Conservation (phyloP, 2,113 vertebrate species). For the Hemicordylus capensis region DNA sequence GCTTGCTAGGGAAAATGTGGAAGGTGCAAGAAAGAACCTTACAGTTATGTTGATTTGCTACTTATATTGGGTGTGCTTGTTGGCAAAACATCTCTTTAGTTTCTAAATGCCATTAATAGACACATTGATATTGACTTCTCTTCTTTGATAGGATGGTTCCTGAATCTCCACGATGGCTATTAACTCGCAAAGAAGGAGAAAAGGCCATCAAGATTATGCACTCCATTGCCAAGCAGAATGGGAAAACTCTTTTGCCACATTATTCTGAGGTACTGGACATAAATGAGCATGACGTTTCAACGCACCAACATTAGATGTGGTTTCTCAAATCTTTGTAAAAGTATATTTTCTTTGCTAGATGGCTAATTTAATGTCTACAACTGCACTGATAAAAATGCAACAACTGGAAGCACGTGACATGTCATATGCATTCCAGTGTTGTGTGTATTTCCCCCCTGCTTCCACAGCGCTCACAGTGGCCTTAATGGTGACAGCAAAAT, state of each 20-base stretch:
- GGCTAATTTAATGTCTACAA: background rate
- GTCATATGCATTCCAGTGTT: no score
- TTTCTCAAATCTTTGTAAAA: background rate
- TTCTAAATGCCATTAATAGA: background rate
- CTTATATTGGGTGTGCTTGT: background rate
- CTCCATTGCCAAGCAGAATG: constrained; percentile 88
- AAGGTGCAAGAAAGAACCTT: background rate
- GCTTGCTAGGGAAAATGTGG: background rate
- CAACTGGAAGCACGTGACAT: no score
- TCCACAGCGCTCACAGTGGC: background rate
- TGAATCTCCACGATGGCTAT: constrained; percentile 95
- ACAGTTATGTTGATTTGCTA: background rate
- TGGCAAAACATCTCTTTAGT: background rate
- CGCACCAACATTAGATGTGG: constrained; percentile 11
- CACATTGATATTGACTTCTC: background rate
- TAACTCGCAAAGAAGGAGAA: constrained; percentile 85
- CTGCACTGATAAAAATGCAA: background rate
- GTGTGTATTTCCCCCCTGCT: no score
- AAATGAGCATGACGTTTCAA: background rate
- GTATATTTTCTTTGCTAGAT: background rate
- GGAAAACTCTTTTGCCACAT: constrained; percentile 76
- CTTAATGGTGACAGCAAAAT: background rate
- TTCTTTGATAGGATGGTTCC: constrained; percentile 85
- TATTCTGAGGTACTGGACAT: constrained; percentile 82
- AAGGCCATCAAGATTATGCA: constrained; percentile 85